Conservation (phyloP, 2,113 vertebrate genomes). For the chimpanzee (Pan troglodytes) region NHGRI_mPanTro3-v2.1_pri NC_072414.2:50410001-50410500, state of each 20-base stretch:
- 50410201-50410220: neutral
- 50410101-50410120: constrained; percentile 3
- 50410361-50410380: constrained; percentile 54
- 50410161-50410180: neutral
- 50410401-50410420: constrained; percentile 7
- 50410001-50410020: constrained; percentile 44
- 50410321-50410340: neutral
- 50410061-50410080: neutral
- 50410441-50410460: constrained; percentile 30
- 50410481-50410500: neutral
- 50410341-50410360: constrained; percentile 47
- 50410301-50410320: neutral
- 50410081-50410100: constrained; percentile 22
- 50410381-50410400: constrained; percentile 18
- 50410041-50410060: constrained; percentile 23
- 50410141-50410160: neutral
- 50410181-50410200: neutral
- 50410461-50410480: neutral
- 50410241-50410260: neutral
- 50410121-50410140: neutral
- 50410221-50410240: neutral
- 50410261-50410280: neutral
- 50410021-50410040: constrained; percentile 38
- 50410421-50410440: constrained; percentile 23
- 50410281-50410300: neutral